These are phyloP conservation scores for Pygmarrhopalites habei DNA, from an alignment of 1,140 invertebrate species.

Conservation along the genomic window DNA sequence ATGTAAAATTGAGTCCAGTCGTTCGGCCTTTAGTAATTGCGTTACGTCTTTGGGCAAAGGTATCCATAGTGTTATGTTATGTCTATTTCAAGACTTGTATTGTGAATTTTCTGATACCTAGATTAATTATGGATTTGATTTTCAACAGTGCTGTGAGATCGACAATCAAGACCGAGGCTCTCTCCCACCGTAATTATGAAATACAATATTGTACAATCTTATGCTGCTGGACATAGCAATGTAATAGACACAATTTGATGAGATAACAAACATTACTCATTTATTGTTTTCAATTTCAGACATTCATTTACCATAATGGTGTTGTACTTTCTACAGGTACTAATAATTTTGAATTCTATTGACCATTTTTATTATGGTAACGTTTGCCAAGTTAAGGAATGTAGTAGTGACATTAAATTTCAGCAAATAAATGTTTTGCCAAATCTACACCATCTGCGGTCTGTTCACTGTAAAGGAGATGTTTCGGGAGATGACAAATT, in stretches of 20 bases:
- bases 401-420: too few species aligned
- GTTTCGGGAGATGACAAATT: neutral
- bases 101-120: neutral
- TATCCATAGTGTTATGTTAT: neutral
- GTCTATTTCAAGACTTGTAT: neutral
- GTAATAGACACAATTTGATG: too few species aligned
- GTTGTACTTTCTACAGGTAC: slow-evolving; percentile 31
- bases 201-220: too few species aligned
- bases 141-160: slow-evolving; percentile 24
- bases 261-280: too few species aligned
- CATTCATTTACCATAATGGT: slow-evolving; percentile 30
- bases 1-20: slow-evolving; percentile 22
- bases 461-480: too few species aligned
- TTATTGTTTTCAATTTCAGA: too few species aligned
- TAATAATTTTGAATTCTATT: too few species aligned
- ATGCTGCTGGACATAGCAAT: too few species aligned
- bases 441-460: slow-evolving; percentile 17
- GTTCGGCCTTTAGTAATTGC: slow-evolving; percentile 24
- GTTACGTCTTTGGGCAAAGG: slow-evolving; percentile 32
- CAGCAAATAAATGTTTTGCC: slow-evolving; percentile 24
- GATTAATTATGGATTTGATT: too few species aligned
- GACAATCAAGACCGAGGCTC: slow-evolving; percentile 32
- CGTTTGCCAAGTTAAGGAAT: too few species aligned
- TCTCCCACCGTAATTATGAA: too few species aligned
- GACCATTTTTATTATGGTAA: too few species aligned